Conservation (phyloP, 2,113 vertebrate species). For the Catharus bicknelli region DNA sequence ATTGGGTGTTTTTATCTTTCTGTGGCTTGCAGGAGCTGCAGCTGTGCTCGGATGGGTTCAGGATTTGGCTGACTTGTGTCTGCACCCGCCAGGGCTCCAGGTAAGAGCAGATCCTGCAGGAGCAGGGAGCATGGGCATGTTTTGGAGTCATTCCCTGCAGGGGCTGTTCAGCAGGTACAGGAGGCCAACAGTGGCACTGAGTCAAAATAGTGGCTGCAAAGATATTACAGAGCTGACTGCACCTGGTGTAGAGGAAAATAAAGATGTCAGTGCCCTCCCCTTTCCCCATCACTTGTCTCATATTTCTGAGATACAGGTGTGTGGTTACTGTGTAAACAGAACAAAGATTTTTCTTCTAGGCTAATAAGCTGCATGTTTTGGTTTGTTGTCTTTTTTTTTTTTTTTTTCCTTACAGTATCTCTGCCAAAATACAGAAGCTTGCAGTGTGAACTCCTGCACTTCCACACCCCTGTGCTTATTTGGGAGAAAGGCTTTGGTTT, state of each 20-base stretch:
- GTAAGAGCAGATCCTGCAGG: not conserved
- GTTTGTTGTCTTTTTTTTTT: not conserved
- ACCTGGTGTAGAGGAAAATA: slow-evolving; percentile 50
- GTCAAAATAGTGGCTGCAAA: slow-evolving; percentile 51
- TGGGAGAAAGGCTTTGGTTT: not conserved
- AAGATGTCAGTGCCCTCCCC: slow-evolving; percentile 47
- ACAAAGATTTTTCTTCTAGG: slow-evolving; percentile 14
- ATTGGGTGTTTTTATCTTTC: not conserved
- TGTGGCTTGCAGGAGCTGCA: not conserved
- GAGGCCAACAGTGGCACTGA: slow-evolving; percentile 50
- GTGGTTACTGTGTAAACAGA: slow-evolving; percentile 47
- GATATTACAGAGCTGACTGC: slow-evolving; percentile 30
- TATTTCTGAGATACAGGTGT: slow-evolving; percentile 50
- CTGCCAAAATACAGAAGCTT: not conserved
- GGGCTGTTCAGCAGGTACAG: slow-evolving; percentile 52
- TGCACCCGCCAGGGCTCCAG: slow-evolving; percentile 16
- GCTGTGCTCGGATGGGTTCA: not conserved
- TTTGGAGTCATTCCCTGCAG: slow-evolving; percentile 49
- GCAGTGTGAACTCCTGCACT: slow-evolving; percentile 7
- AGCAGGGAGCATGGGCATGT: slow-evolving; percentile 43
- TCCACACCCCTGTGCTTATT: not conserved
- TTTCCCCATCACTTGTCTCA: slow-evolving; percentile 16
- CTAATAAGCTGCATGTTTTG: not conserved
- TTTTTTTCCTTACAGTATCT: not conserved
- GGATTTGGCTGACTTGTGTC: not conserved